Base-by-base conservation (phyloP, 2,113 vertebrate species). In the Peromyscus maniculatus region DNA sequence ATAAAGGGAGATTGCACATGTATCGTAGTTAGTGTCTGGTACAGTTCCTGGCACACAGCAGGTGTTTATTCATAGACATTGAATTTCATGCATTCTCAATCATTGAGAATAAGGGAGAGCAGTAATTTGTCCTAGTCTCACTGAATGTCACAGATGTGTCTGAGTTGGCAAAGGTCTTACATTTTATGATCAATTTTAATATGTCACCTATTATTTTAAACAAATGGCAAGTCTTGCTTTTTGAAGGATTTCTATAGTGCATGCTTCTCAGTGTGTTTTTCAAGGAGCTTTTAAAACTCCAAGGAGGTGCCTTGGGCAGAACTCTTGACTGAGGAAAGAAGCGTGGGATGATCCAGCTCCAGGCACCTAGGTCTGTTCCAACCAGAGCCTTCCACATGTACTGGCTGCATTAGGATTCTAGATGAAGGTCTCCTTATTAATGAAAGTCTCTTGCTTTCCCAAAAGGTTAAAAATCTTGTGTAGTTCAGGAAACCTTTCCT, bases 391-490 rank as follows among this genome's bases (percentile, higher is more conserved):
- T 57, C 39, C 19, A 9, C 10, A n/a, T 66, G 39, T 5, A 66
- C 11, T 28, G 75, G 91, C 55, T 88, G 83, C 52, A 36, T 13
- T 39, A 31, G 21, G 28, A 31, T 77, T 95, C 75, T 46, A 55
- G 46, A 21, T 52, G 66, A 66, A 86, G 6, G 62, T 75, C 39
- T 43, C 39, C 39, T 66, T 87, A 28, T 75, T 62, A 82, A 87
- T 83, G 52, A 87, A 62, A 69, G n/a, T 39, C 59, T 72, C 94
- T n/a, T 11, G 12, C 55, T 69, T 92, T 91, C 91, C 33, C 46
- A 79, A 96, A 92, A 71, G 28, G 95, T 95, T 87, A 92, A 96
- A 97, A 55, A 84, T 57, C 71, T 88, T 88, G 66, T 78, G 59
- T 55, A 64, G 91, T 78, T 77, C 79, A 96, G 33, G 71, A 96